Percentiles rank a stretch among this genome's conserved stretches.
Conservation (phyloP, 2,888 invertebrate genomes). For the Temnothorax ravouxi region DNA sequence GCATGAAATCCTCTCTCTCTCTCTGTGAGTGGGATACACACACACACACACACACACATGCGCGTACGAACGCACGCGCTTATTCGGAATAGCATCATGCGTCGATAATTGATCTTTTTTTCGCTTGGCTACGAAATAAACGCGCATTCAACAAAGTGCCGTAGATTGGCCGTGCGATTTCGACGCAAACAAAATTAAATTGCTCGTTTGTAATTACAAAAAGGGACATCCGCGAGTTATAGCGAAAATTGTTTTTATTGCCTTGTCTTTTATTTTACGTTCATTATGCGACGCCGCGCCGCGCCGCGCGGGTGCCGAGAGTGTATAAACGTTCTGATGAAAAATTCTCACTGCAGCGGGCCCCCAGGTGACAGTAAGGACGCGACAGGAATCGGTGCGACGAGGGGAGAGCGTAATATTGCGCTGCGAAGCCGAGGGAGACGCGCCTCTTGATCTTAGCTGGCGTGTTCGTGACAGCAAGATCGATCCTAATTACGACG, state of each 20-base stretch:
- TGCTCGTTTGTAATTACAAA: slow-evolving; percentile 33
- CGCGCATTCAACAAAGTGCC: slow-evolving; percentile 31
- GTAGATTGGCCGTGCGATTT: slow-evolving; percentile 36
- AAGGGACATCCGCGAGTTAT: slow-evolving; percentile 22
- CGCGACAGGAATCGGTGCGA: slow-evolving; percentile 87
- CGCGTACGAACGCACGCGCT: neutral
- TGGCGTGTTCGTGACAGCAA: slow-evolving; percentile 87
- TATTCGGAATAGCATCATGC: slow-evolving; percentile 36
- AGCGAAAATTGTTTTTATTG: slow-evolving; percentile 35
- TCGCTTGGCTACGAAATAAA: slow-evolving; percentile 35
- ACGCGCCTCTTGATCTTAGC: slow-evolving; percentile 87
- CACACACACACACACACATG: neutral
- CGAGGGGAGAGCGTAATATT: slow-evolving; percentile 87
- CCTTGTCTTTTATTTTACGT: slow-evolving; percentile 16
- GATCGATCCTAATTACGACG: slow-evolving; percentile 87
- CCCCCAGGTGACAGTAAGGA: slow-evolving; percentile 87
- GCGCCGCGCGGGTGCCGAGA: neutral
- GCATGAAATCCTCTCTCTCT: slow-evolving; percentile 31
- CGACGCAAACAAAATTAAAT: slow-evolving; percentile 36
- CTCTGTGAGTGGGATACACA: slow-evolving; percentile 7
- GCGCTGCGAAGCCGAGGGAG: slow-evolving; percentile 88
- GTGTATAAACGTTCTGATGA: slow-evolving; percentile 9
- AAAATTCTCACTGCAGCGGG: slow-evolving; percentile 84
- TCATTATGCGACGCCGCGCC: neutral
- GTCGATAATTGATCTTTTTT: slow-evolving; percentile 51